Evolutionary conservation across 2,797 vertebrate species (phyloP), one percentile per base, ranked within the genome.

Genomic region (Hydrophis major): DNA sequence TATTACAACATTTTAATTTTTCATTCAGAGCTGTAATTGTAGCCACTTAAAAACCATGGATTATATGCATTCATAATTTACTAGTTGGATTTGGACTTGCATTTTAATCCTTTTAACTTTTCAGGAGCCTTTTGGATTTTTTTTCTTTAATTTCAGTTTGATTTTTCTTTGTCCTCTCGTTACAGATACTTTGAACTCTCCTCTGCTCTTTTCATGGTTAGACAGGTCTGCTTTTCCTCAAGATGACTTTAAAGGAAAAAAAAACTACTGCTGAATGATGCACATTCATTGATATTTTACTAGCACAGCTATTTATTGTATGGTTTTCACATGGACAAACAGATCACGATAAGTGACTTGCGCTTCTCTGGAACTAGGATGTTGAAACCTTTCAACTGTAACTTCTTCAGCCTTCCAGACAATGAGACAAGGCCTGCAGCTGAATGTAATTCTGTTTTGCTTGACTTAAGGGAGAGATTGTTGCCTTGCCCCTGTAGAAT

Each of bases 231-330:
- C 93, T 96, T 95, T 69, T 95, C 93, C 92, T 60, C 4, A 56
- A 95, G 96, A 94, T 95, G 93, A 95, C 95, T 89, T 91, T 86
- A 28, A 53, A 59, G 53, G 50, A 10, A 53, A 50, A 53, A 87
- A 92, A 22, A 47, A n/a, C 83, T 96, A 93, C 95, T 95, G 60
- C 96, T 93, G 89, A 96, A 94, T 93, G 89, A 94, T 96, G 97
- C 95, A 55, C 93, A 92, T 86, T 95, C 96, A 96, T 96, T 94
- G 96, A 95, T 95, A 94, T 97, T 97, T 97, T 97, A 96, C 95
- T 97, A 97, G 96, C 96, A 96, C 91, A 90, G 59, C 97, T 95
- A 96, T 97, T 95, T 96, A 96, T 95, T 94, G 96, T 97, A 95
- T 89, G 96, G 94, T 96, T 96, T 57, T 96, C 91, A 94, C 92